Evolutionary conservation across 2,888 invertebrate genomes (phyloP), one percentile per base, ranked within the genome.

Genomic region (Cepaea hortensis): DNA sequence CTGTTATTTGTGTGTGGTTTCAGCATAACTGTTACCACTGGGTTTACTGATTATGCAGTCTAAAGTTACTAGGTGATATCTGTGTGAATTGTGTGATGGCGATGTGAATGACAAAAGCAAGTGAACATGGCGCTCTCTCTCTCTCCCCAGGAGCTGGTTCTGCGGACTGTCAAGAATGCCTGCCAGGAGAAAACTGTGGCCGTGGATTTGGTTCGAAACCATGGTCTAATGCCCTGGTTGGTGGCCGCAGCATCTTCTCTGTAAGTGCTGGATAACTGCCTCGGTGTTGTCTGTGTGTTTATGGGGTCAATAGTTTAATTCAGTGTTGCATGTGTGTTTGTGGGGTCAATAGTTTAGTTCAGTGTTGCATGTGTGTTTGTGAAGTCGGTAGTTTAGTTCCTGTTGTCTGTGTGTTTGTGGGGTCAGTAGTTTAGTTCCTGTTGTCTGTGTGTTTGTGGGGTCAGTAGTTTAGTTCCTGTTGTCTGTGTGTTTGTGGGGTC

Each of bases 171-270:
- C 1, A 95, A 95, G 89, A 95, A 96, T 3, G 95, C 96, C 77
- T 96, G 96, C 7, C 95, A 96, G 86, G 96, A 97, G 65, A 96
- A 96, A 0, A 96, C 96, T 88, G 96, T 96, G 0, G 96, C 96
- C 23, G 95, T 96, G 89, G 95, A 96, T 83, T 95, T 97, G 90
- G 95, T 96, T 23, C 96, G 91, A 85, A 89, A 91, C 96, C 96
- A 96, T 90, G 96, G 97, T 0, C 93, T 98, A 2, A 91, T 97
- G 61, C 95, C 96, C 0, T 97, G 97, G 97, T 92, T 97, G 20
- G n/a, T 70, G 0, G 48, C 75, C 35, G 80, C 50, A 0, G 81
- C 68, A 6, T 9, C 5, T 68, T 65, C 23, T 9, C 50, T 87
- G 84, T 83, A 79, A 81, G 84, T 84, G 50, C 68, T 35, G 9